Evolutionary conservation across 2,113 vertebrate species (phyloP).

Genomic region (Poecilia latipinna): DNA sequence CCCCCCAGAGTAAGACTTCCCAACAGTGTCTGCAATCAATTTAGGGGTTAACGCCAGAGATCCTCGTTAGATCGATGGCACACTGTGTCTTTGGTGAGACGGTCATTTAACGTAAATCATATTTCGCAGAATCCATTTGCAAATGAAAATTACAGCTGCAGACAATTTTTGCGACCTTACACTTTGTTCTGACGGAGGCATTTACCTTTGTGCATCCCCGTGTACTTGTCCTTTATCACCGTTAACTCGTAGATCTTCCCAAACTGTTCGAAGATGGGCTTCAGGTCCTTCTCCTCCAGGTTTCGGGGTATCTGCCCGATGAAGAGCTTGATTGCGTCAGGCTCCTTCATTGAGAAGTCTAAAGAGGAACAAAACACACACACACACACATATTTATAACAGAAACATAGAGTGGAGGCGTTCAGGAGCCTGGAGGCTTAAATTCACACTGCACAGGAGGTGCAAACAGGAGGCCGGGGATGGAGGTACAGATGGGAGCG

Average conservation of each 20-base stretch:
- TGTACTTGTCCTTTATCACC: constrained; percentile 99
- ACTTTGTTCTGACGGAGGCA: neutral
- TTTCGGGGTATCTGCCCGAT: constrained; percentile 99
- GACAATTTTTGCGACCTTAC: neutral
- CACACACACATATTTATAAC: constrained; percentile 11
- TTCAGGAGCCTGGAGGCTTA: constrained; percentile 68
- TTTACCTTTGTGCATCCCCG: constrained; percentile 99
- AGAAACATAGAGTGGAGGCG: constrained; percentile 44
- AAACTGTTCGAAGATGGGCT: constrained; percentile 99
- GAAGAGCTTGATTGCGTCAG: constrained; percentile 99
- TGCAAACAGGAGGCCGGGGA: constrained; percentile 72
- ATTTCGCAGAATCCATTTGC: constrained; percentile 33
- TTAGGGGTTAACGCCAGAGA: constrained; percentile 7
- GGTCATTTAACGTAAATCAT: constrained; percentile 25
- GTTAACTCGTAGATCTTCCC: constrained; percentile 99
- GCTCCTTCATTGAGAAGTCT: constrained; percentile 98
- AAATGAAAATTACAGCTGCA: neutral
- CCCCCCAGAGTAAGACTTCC: neutral
- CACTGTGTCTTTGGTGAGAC: constrained; percentile 14
- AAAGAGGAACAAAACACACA: constrained; percentile 41
- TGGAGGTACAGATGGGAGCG: constrained; percentile 69
- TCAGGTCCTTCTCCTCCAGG: constrained; percentile 99
- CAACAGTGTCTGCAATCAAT: neutral
- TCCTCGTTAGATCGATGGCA: neutral
- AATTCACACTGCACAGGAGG: constrained; percentile 76